Conservation (phyloP, 2,888 invertebrate species). For the Oeneis ivallda region DNA sequence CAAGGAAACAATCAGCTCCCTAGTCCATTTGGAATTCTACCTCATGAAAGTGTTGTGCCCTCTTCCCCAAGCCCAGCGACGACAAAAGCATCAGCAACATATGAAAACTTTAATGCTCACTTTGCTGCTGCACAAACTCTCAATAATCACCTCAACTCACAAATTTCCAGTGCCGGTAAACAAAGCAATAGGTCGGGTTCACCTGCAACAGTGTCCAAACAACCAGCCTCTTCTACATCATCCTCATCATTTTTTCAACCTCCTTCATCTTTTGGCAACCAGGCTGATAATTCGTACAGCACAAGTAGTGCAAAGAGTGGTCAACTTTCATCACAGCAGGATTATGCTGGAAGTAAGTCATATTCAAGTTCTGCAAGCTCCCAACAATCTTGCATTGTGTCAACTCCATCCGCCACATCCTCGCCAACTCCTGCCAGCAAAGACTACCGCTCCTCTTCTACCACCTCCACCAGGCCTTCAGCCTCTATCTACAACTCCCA, state of each 20-base stretch:
- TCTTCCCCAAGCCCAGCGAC: constrained; percentile 83
- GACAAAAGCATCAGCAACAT: constrained; percentile 81
- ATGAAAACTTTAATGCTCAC: constrained; percentile 87
- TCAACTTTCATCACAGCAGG: constrained; percentile 79
- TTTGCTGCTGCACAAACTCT: constrained; percentile 85
- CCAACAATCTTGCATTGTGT: constrained; percentile 88
- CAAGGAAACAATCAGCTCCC: constrained; percentile 86
- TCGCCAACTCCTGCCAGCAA: constrained; percentile 79
- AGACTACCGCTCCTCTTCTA: constrained; percentile 84
- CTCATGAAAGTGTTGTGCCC: constrained; percentile 88
- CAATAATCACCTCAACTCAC: constrained; percentile 85
- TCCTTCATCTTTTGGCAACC: constrained; percentile 81
- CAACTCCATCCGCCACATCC: constrained; percentile 82
- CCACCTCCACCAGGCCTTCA: constrained; percentile 72
- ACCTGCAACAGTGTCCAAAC: constrained; percentile 77
- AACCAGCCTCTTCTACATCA: constrained; percentile 77
- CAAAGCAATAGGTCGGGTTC: constrained; percentile 82
- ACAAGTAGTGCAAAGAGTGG: constrained; percentile 80
- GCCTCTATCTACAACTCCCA: constrained; percentile 70
- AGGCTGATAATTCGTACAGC: constrained; percentile 81
- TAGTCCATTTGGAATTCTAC: constrained; percentile 89
- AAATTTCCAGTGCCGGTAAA: constrained; percentile 81
- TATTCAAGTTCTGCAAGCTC: constrained; percentile 83
- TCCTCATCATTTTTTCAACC: constrained; percentile 85
- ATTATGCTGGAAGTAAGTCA: constrained; percentile 82